A percentile compares a stretch with the other conserved stretches of the same genome.
Conservation (phyloP, 2,113 vertebrate genomes). For the Cricetomys ansorgei region DNA sequence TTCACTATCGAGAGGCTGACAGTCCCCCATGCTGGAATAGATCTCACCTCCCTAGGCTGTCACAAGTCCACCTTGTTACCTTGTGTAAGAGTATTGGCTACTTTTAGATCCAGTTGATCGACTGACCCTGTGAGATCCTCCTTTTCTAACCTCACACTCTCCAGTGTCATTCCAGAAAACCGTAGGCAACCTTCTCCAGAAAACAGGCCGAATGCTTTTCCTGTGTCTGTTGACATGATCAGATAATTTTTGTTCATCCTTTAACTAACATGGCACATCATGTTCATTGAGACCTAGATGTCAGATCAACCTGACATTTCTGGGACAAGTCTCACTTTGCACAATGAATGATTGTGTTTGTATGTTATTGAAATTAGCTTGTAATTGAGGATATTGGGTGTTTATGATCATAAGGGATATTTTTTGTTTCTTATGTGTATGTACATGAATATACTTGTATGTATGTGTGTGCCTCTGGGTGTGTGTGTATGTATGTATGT, state of each 20-base stretch:
- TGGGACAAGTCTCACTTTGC: neutral
- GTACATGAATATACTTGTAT: neutral
- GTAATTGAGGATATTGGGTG: slow-evolving; percentile 23
- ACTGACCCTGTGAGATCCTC: neutral
- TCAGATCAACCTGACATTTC: neutral
- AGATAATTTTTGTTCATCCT: neutral
- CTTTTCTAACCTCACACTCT: neutral
- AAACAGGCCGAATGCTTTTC: neutral
- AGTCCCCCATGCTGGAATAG: neutral
- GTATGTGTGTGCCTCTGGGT: neutral
- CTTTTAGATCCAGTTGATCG: neutral
- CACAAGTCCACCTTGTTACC: neutral
- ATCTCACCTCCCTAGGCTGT: neutral
- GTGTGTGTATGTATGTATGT: neutral
- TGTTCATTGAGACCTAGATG: neutral
- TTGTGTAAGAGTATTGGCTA: neutral
- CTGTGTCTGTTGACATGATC: neutral
- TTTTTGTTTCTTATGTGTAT: neutral
- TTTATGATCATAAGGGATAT: neutral
- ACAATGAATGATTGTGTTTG: neutral
- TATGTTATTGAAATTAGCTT: neutral
- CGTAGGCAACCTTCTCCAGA: neutral
- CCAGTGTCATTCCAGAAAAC: neutral
- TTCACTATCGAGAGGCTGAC: fast-evolving
- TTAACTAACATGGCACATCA: neutral